Conservation (phyloP, 2,888 invertebrate species). For the Sepioteuthis lessoniana region DNA sequence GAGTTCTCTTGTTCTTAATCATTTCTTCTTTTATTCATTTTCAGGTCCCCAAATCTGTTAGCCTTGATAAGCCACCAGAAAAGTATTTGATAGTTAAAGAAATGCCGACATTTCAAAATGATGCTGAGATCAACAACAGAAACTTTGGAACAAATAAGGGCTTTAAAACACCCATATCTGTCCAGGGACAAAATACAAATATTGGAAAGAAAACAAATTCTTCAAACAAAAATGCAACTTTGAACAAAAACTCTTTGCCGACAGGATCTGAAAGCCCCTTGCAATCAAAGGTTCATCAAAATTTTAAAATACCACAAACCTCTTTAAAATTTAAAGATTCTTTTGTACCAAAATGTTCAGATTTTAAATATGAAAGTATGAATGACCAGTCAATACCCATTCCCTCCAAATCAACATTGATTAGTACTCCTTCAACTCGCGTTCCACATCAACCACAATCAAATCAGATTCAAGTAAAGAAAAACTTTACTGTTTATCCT, state of each 20-base stretch:
- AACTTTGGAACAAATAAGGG: not conserved
- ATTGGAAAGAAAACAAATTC: not conserved
- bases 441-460: not conserved
- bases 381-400: not conserved
- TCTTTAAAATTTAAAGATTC: not conserved
- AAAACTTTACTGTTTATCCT: too few relatives aligned
- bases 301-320: not conserved
- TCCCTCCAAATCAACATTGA: not conserved
- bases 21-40: not conserved
- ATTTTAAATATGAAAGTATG: too few relatives aligned
- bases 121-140: not conserved
- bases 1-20: too few relatives aligned
- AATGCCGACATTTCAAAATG: not conserved
- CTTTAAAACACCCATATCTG: not conserved
- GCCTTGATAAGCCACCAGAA: not conserved
- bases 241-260: not conserved
- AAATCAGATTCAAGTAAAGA: too few relatives aligned
- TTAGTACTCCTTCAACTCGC: not conserved
- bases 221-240: not conserved
- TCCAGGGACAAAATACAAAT: not conserved
- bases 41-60: not conserved
- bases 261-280: not conserved
- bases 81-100: not conserved
- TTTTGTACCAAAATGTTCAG: too few relatives aligned
- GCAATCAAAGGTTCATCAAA: not conserved